Conservation (phyloP, 2,113 vertebrate genomes). For the Hydrolagus affinis region DNA sequence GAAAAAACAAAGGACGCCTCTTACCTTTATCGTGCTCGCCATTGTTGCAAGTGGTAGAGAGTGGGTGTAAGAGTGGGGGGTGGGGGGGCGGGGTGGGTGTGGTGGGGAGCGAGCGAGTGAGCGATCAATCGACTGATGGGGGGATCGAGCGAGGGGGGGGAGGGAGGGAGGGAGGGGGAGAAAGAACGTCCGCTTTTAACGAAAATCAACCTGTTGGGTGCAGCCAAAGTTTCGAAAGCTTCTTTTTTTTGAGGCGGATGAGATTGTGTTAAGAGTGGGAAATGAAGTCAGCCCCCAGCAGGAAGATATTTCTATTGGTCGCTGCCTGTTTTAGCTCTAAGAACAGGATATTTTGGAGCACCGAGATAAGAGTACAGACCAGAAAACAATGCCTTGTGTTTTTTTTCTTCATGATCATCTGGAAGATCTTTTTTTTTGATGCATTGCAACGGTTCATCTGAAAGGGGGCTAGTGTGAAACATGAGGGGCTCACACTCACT, state of each 20-base stretch:
- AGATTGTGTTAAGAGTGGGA: constrained; percentile 91
- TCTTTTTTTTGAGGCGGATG: constrained; percentile 72
- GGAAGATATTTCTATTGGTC: constrained; percentile 92
- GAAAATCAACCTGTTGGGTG: too few species aligned
- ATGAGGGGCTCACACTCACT: constrained; percentile 37
- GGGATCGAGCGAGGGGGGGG: too few species aligned
- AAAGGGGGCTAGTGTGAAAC: constrained; percentile 60
- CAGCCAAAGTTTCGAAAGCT: constrained; percentile 52
- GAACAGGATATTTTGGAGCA: constrained; percentile 94
- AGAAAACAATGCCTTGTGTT: constrained; percentile 74
- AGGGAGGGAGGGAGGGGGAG: too few species aligned
- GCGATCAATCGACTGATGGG: too few species aligned
- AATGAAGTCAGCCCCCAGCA: constrained; percentile 88
- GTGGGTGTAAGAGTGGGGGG: constrained; percentile 50
- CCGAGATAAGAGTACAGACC: constrained; percentile 72
- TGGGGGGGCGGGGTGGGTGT: constrained; percentile 35
- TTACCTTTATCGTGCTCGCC: constrained; percentile 90
- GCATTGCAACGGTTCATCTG: constrained; percentile 48
- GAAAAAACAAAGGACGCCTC: constrained; percentile 42
- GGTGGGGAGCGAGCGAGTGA: constrained; percentile 25
- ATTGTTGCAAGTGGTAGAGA: constrained; percentile 48
- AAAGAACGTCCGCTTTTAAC: too few species aligned
- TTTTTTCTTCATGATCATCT: constrained; percentile 81
- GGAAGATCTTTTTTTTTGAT: constrained; percentile 44
- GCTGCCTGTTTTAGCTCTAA: constrained; percentile 71